These are phyloP conservation scores for Linyphia triangularis DNA, from an alignment of 2,888 invertebrate species.

Conservation along the genomic window DNA sequence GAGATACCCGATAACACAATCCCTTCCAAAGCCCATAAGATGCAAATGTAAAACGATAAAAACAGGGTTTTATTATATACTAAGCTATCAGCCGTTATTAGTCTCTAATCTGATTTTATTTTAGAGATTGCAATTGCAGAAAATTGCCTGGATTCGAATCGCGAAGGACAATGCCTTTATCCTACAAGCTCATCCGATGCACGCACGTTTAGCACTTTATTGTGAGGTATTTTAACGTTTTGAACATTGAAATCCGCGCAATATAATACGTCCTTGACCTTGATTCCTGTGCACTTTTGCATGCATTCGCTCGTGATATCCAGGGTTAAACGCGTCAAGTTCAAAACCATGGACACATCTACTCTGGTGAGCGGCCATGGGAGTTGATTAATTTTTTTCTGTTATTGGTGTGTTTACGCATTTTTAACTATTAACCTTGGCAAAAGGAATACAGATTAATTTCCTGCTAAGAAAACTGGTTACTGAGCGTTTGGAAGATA, in stretches of 20 bases:
- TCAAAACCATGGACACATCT: constrained; percentile 26
- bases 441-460: background rate
- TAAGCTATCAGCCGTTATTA: too few species aligned
- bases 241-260: constrained; percentile 4
- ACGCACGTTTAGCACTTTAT: background rate
- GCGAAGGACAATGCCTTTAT: background rate
- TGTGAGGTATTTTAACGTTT: background rate
- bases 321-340: constrained; percentile 26
- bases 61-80: too few species aligned
- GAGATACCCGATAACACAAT: too few species aligned
- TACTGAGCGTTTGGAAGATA: background rate
- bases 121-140: background rate
- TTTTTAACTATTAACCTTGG: background rate
- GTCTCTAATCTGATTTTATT: too few species aligned
- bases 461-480: background rate
- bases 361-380: background rate
- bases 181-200: background rate
- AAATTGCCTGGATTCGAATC: background rate
- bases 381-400: background rate
- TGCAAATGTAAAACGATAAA: too few species aligned
- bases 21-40: too few species aligned
- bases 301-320: background rate
- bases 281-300: background rate
- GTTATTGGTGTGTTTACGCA: background rate
- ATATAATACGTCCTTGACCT: constrained; percentile 16